Evolutionary conservation across 2,888 invertebrate species (phyloP), one percentile per base, ranked within the genome.

Genomic region (Sepiola atlantica): DNA sequence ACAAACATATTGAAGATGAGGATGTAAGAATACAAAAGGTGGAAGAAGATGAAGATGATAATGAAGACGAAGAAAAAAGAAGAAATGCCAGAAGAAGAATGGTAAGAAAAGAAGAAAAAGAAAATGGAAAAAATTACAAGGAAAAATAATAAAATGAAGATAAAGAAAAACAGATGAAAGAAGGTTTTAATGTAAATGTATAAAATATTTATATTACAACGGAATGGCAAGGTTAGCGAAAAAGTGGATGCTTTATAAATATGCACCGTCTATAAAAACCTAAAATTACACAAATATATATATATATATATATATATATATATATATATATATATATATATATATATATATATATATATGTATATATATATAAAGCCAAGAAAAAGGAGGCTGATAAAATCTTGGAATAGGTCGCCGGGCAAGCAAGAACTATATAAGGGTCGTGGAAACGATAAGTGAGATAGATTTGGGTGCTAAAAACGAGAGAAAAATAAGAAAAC

Each of bases 401-500:
- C 32, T 77, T 32, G 77, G 77, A n/a, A 77, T n/a, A 77, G 77
- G 77, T 77, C 77, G n/a, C n/a, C 77, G 77, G n/a, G 77, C 77
- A n/a, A 77, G n/a, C 77, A 77, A 77, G 77, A 16, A n/a, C 77
- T 77, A 12, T 77, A n/a, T 77, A 77, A 77, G 77, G 77, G 77
- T 77, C 77, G 77, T 77, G n/a, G 77, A 14, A n/a, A n/a, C n/a
- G 77, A 77, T 77, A 77, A 77, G 77, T 77, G n/a, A 77, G 77
- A 77, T 77, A n/a, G 77, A 77, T 77, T 77, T 77, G n/a, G n/a
- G 77, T 77, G 77, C 77, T 8, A 77, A 77, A 77, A 45, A 45
- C 45, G 45, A 45, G 8, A 45, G 77, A 77, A n/a, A 77, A 77
- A 14, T n/a, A 32, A 77, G 18, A 77, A n/a, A n/a, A n/a, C 10